phyloP scores from a whole-genome alignment of 2,888 invertebrate genomes.

The Odontomyia ornata region DNA sequence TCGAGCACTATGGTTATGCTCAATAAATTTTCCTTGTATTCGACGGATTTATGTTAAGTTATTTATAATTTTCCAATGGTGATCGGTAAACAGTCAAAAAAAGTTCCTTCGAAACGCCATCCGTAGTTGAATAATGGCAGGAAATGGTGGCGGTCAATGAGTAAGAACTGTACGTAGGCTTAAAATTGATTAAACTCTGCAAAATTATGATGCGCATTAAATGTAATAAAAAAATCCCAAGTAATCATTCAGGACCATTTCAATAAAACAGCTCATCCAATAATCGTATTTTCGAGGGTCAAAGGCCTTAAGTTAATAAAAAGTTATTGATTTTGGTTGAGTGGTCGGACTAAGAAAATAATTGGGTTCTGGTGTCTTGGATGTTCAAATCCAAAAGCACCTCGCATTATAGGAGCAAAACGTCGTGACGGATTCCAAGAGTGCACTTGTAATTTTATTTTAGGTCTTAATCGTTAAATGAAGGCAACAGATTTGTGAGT shows the following conservation, averaged over 20 bases:
- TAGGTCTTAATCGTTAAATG: too few species aligned
- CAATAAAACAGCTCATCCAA: neutral
- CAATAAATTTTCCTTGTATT: conserved; percentile 27
- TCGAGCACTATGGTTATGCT: conserved; percentile 35
- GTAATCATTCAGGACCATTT: neutral
- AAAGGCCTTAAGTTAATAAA: too few species aligned
- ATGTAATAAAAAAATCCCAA: neutral
- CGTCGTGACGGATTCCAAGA: too few species aligned
- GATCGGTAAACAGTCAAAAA: conserved; percentile 11
- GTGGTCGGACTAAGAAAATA: too few species aligned
- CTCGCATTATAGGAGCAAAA: too few species aligned
- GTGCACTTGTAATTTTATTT: too few species aligned
- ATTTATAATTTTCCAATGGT: conserved; percentile 5
- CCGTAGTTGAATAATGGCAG: neutral
- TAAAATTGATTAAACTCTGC: conserved; percentile 2
- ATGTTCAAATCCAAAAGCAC: too few species aligned
- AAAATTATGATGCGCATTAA: conserved; percentile 11
- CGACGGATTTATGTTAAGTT: conserved; percentile 20
- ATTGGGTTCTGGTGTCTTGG: too few species aligned
- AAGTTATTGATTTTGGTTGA: too few species aligned
- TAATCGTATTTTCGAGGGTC: too few species aligned
- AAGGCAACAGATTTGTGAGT: too few species aligned
- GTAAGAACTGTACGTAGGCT: neutral
- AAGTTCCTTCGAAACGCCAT: neutral
- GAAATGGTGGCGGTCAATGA: neutral